A percentile compares a stretch with the other conserved stretches of the same genome.
phyloP scores from a whole-genome alignment of 1,140 invertebrate genomes.

The Lamellibrachia luymesi region DNA sequence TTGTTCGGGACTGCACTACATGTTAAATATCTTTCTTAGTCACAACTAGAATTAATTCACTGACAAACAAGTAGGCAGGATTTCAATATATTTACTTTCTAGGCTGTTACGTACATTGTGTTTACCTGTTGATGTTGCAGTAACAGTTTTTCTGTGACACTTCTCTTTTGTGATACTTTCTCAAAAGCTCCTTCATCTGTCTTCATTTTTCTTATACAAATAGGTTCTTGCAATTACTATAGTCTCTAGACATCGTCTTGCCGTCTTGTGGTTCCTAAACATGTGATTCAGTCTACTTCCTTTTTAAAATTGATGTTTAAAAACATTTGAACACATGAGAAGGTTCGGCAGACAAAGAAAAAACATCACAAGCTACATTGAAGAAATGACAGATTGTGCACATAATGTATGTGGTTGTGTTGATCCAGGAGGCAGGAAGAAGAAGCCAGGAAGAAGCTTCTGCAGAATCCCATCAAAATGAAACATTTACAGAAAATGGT shows the following conservation, averaged over 20 bases:
- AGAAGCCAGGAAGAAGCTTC: slow-evolving; percentile 73
- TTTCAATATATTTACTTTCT: neutral
- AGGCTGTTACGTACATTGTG: neutral
- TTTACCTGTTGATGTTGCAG: neutral
- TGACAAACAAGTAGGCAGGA: neutral
- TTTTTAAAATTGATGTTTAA: too few species aligned
- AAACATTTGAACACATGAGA: too few species aligned
- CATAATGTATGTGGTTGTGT: neutral
- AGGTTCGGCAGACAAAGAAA: too few species aligned
- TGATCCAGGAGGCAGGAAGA: slow-evolving; percentile 71
- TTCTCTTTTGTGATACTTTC: neutral
- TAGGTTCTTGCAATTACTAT: too few species aligned
- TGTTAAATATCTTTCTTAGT: neutral
- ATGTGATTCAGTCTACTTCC: too few species aligned
- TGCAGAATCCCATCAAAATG: slow-evolving; percentile 87
- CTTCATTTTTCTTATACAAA: too few species aligned
- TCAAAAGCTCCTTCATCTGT: neutral
- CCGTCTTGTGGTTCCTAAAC: too few species aligned
- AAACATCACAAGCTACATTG: too few species aligned
- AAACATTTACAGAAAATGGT: slow-evolving; percentile 79
- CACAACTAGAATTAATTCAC: neutral
- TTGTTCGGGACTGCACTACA: neutral
- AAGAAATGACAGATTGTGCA: too few species aligned
- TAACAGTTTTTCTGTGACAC: neutral
- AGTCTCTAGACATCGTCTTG: too few species aligned